Base-by-base conservation (phyloP, 2,113 vertebrate species). In the Tupaia tana region DNA sequence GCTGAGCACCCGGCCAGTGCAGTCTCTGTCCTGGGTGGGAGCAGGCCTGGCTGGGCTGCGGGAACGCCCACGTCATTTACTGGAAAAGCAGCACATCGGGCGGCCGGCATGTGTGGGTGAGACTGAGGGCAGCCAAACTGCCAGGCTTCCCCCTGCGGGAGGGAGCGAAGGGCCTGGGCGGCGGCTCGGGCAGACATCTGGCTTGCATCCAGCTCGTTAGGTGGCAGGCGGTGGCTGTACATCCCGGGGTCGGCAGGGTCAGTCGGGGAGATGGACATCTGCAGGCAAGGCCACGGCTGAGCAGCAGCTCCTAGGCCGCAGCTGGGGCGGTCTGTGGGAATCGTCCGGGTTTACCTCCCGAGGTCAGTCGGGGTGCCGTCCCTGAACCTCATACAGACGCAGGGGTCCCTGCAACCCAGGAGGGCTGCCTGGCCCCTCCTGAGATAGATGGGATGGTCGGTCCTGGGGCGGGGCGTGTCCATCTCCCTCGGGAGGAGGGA, bases 401-500 rank as follows among this genome's bases (percentile, higher is more conserved):
- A 95, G 85, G 66, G 71, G 56, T 87, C 34, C 81, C 59, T 18
- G 61, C 73, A 86, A 3, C 0, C 25, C n/a, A 70, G 64, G 79
- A 73, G 78, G 64, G 27, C 14, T 61, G 85, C 25, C 25, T 79
- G 93, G 94, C 94, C 29, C 71, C 86, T 96, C 96, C 78, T 0
- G n/a, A 27, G 95, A 89, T 86, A 43, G 43, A 43, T 88, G 22
- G 19, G 56, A 15, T 54, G 75, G 92, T 31, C 34, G 43, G 18
- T 94, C 87, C 52, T 13, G 71, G 0, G 2, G 59, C 11, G 74
- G 90, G 78, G 77, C 19, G 75, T 96, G 84, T 24, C 4, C n/a
- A 84, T 89, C 29, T 86, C 79, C 78, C 31, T 89, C 78, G 69
- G 16, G 29, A 79, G 93, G 84, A 93, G 78, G 75, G 93, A 96